Conservation (phyloP, 2,113 vertebrate genomes). For the Capra hircus region DNA sequence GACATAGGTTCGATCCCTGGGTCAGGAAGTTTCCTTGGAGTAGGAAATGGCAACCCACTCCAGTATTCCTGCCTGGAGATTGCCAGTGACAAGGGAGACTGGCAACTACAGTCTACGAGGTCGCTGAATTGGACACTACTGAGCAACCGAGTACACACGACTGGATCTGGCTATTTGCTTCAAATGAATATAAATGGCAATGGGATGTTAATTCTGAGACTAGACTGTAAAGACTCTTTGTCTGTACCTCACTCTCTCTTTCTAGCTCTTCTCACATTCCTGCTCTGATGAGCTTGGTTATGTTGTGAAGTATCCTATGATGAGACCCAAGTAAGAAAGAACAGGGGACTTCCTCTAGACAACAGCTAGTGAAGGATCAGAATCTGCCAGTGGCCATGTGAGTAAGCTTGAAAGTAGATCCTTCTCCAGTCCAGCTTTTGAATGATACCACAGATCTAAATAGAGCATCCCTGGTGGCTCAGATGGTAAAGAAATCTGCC, state of each 20-base stretch:
- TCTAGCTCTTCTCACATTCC: not conserved
- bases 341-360: not conserved
- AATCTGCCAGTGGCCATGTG: not conserved
- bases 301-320: not conserved
- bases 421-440: not conserved
- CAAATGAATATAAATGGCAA: not conserved
- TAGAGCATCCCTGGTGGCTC: not conserved
- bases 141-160: rapidly evolving
- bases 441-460: not conserved
- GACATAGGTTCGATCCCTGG: not conserved
- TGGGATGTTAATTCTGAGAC: not conserved
- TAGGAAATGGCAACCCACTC: not conserved
- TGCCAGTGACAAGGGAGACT: not conserved
- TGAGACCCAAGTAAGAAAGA: not conserved
- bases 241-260: not conserved
- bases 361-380: not conserved
- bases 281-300: not conserved
- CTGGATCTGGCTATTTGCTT: not conserved
- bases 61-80: not conserved
- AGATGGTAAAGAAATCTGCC: not conserved
- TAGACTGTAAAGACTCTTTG: not conserved
- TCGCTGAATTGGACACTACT: not conserved
- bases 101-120: not conserved
- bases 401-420: not conserved
- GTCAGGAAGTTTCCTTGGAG: not conserved